These are phyloP conservation scores for Diacarnus erythraeanus DNA, from an alignment of 37 sponge, comb jelly and placozoan species.

Conservation along the genomic window DNA sequence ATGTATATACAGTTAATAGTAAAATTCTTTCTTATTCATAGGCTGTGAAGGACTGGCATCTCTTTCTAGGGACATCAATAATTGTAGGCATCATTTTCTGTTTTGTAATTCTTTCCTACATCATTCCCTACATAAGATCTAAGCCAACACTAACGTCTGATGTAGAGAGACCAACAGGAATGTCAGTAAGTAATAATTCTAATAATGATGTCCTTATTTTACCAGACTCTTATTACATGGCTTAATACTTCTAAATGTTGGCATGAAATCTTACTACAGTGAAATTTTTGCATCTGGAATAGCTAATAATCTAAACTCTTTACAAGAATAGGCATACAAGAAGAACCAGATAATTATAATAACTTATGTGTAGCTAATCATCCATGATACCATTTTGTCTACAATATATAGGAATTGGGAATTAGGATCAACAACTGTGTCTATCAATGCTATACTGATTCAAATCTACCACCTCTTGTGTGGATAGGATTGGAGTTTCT, in stretches of 20 bases:
- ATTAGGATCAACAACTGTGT: not conserved
- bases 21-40: not conserved
- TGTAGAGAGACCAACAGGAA: not conserved
- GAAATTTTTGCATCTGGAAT: no score
- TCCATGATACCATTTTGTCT: no score
- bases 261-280: no score
- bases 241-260: no score
- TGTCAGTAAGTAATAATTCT: slow-evolving; percentile 16
- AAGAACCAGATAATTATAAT: no score
- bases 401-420: not conserved
- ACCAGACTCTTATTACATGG: no score
- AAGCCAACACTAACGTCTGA: not conserved
- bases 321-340: no score
- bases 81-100: slow-evolving; percentile 5
- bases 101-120: not conserved
- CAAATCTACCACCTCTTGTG: not conserved
- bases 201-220: no score
- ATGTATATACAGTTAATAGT: no score
- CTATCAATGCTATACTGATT: not conserved
- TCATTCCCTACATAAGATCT: not conserved
- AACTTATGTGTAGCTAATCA: no score
- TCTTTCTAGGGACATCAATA: not conserved
- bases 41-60: slow-evolving; percentile 36
- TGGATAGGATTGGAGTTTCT: slow-evolving; percentile 1
- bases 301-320: no score